These are phyloP conservation scores for Mongoloraphidia duomilia DNA, from an alignment of 2,888 invertebrate genomes.

Conservation along the genomic window DNA sequence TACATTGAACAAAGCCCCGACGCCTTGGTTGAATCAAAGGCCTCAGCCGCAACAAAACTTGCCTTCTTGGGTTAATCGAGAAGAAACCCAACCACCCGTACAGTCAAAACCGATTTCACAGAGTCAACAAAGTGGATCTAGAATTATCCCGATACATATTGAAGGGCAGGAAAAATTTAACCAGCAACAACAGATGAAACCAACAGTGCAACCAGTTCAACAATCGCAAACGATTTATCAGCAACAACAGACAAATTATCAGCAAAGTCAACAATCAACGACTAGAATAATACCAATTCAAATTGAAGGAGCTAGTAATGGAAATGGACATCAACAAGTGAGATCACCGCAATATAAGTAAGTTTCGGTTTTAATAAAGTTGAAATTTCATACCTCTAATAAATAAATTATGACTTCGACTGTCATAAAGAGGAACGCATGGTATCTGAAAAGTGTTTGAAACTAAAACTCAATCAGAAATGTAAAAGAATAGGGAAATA, in stretches of 20 bases:
- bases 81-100: constrained; percentile 27
- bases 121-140: background rate
- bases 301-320: constrained; percentile 35
- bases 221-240: constrained; percentile 25
- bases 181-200: constrained; percentile 1
- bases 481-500: background rate
- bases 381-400: background rate
- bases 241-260: constrained; percentile 13
- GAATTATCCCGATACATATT: constrained; percentile 39
- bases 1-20: constrained; percentile 40
- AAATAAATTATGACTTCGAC: no score
- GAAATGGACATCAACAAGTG: constrained; percentile 9
- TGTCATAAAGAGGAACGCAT: no score
- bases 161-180: constrained; percentile 22
- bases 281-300: constrained; percentile 50
- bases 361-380: constrained; percentile 4
- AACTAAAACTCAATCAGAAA: background rate
- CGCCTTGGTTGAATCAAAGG: constrained; percentile 38
- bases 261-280: constrained; percentile 12
- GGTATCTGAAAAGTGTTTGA: no score
- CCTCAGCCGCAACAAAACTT: constrained; percentile 31
- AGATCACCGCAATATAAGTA: constrained; percentile 10
- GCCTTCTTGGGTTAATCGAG: constrained; percentile 34
- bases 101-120: constrained; percentile 22
- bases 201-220: constrained; percentile 18